Evolutionary conservation across 1,140 invertebrate genomes (phyloP), one percentile per base, ranked within the genome.

Genomic region (Phymorhynchus buccinoides): DNA sequence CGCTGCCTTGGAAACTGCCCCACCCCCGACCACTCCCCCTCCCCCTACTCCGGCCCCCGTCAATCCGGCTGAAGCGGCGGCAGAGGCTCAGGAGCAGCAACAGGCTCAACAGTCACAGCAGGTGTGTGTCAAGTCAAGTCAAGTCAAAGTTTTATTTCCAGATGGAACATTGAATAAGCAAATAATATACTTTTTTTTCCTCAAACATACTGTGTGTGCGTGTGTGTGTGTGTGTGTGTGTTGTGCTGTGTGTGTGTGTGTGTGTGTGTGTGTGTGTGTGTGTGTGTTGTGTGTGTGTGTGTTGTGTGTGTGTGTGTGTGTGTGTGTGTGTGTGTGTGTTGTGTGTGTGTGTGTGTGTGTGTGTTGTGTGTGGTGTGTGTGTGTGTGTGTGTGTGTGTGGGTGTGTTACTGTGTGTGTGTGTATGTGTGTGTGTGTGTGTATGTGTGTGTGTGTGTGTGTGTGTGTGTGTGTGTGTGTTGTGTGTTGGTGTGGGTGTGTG

Each of bases 321-420:
- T 44, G 77, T 42, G 41, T 44, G 77, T 27, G 37, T 42, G 77
- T 18, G 77, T 44, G n/a, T 42, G 30, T 44, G 30, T 44, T 9
- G 18, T 1, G 32, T 77, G 75, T 4, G 75, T 41, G 18, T 77
- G 27, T 41, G 22, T 39, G 22, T 22, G 2, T 77, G 27, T 77
- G 75, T 37, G 37, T 32, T n/a, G 35, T 1, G 14, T 3, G 71
- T 77, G 3, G n/a, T 42, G 1, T 42, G n/a, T 32, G 30, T 42
- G 18, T 37, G 73, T 42, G 30, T 77, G 73, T 77, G 41, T 80
- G 35, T 48, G 78, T n/a, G 37, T 41, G 78, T 80, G 62, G 7
- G 9, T 48, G 37, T 80, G 41, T 80, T 39, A 16, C 39, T 48
- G 37, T 78, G 35, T 42, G 22, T 37, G 75, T 78, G 75, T 52